Conservation (phyloP, 1,140 invertebrate genomes). For the Popillia japonica region DNA sequence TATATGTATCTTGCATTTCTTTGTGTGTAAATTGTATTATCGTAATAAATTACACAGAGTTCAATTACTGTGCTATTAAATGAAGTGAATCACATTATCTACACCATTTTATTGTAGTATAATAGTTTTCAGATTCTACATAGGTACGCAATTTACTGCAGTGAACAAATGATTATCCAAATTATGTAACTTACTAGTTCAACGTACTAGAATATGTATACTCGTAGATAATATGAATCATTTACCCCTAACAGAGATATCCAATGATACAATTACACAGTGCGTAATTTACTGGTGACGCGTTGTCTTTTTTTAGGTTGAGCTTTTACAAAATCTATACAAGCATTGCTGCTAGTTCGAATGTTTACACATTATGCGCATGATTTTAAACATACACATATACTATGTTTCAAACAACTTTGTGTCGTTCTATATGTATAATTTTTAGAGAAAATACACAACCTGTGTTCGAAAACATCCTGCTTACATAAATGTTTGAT, state of each 20-base stretch:
- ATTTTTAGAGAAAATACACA: constrained; percentile 6
- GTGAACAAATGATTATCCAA: background rate
- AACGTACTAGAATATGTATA: background rate
- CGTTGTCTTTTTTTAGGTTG: background rate
- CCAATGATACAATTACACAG: background rate
- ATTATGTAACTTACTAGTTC: background rate
- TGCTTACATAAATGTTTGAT: background rate
- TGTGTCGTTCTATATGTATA: background rate
- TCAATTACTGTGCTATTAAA: background rate
- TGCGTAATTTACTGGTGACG: background rate
- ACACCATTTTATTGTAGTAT: background rate
- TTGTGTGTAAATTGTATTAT: too few species aligned
- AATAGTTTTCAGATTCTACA: background rate
- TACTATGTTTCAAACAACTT: background rate
- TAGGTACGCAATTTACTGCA: background rate
- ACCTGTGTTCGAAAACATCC: background rate
- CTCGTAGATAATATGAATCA: background rate
- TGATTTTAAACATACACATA: background rate
- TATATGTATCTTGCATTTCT: too few species aligned
- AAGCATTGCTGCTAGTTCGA: background rate
- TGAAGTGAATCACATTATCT: too few species aligned
- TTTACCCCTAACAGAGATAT: background rate
- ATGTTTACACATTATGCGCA: constrained; percentile 11
- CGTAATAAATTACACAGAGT: too few species aligned
- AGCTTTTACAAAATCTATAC: constrained; percentile 1